These are phyloP conservation scores for Valencia hispanica DNA, from an alignment of 2,797 vertebrate species.

Conservation along the genomic window DNA sequence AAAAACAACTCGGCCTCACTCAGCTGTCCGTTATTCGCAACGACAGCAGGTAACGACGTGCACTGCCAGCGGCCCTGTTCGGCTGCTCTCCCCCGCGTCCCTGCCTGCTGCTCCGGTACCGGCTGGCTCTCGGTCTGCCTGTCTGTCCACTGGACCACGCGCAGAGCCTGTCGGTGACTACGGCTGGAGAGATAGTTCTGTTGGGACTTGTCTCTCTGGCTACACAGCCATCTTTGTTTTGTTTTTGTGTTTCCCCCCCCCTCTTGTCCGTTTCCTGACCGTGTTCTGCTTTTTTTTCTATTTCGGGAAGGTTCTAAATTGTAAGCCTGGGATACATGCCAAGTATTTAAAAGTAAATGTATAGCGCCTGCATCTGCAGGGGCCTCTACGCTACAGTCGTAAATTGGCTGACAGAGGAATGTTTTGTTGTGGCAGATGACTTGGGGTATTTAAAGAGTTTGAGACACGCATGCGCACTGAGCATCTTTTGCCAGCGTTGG, in stretches of 20 bases:
- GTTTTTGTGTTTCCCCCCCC: conserved; percentile 67
- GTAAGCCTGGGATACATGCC: conserved; percentile 42
- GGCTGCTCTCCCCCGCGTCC: conserved; percentile 56
- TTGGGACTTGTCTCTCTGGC: conserved; percentile 75
- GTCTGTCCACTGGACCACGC: conserved; percentile 52
- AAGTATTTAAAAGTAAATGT: conserved; percentile 52
- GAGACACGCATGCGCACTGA: conserved; percentile 76
- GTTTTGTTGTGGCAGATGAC: conserved; percentile 85
- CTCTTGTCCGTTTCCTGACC: conserved; percentile 69
- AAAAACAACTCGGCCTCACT: conserved; percentile 83
- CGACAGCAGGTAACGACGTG: conserved; percentile 75
- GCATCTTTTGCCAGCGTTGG: conserved; percentile 68
- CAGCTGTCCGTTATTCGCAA: conserved; percentile 75
- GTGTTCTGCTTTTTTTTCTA: conserved; percentile 43
- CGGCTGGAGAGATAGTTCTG: conserved; percentile 63
- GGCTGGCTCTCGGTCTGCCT: conserved; percentile 32
- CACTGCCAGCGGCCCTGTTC: conserved; percentile 56
- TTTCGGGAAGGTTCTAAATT: conserved; percentile 43
- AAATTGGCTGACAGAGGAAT: conserved; percentile 77
- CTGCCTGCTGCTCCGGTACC: conserved; percentile 59
- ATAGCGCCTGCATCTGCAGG: conserved; percentile 39
- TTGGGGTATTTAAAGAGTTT: conserved; percentile 84
- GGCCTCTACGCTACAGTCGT: conserved; percentile 47
- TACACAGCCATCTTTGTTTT: conserved; percentile 89
- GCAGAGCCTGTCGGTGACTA: conserved; percentile 59